Conservation (phyloP, 2,888 invertebrate species). For the Punctoribates punctum region DNA sequence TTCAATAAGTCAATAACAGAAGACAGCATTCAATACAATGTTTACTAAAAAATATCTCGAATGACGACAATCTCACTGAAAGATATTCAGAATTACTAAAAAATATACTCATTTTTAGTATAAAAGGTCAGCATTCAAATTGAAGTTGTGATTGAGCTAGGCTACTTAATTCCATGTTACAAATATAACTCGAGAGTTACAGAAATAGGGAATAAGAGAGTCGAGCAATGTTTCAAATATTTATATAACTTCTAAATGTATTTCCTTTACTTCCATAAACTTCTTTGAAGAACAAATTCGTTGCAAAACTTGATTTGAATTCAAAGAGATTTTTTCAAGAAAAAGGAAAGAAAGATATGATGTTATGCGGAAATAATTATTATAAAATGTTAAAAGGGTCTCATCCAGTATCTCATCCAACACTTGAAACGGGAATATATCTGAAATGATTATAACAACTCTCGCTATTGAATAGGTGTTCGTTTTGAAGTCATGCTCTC, state of each 20-base stretch:
- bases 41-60: background rate
- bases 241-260: background rate
- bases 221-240: background rate
- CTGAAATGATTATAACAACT: background rate
- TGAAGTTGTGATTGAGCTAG: no score
- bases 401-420: no score
- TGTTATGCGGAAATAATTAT: constrained; percentile 6
- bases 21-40: background rate
- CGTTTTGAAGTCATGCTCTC: background rate
- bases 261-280: background rate
- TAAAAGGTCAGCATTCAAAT: no score
- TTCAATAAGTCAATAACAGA: background rate
- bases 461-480: background rate
- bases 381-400: background rate
- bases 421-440: no score
- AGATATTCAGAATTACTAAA: no score
- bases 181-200: no score
- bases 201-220: background rate
- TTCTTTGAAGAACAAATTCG: background rate
- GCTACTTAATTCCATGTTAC: no score
- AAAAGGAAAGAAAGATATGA: background rate
- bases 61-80: no score
- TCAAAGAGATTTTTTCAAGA: background rate
- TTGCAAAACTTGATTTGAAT: background rate
- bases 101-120: no score